phyloP scores from a whole-genome alignment of 37 sponge, comb jelly and placozoan genomes.

The Diacarnus erythraeanus region DNA sequence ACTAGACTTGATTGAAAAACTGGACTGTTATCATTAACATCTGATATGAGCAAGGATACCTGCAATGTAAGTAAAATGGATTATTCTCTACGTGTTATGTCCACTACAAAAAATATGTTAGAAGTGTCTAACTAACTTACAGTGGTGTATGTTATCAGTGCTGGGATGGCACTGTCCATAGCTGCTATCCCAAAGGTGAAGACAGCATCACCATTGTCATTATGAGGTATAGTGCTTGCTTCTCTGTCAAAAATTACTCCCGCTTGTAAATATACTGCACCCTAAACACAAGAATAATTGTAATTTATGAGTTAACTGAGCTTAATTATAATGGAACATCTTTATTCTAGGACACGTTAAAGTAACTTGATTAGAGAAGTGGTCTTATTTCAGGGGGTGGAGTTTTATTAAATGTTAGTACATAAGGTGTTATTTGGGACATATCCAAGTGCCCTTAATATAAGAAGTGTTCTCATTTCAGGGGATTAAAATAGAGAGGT shows the following conservation, averaged over 20 bases:
- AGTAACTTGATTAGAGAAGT: no score
- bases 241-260: slow-evolving; percentile 24
- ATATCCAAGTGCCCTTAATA: no score
- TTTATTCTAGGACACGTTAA: no score
- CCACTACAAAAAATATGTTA: not conserved
- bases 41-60: slow-evolving; percentile 22
- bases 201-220: slow-evolving; percentile 22
- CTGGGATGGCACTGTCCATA: slow-evolving; percentile 8
- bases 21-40: slow-evolving; percentile 53
- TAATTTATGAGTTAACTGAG: no score
- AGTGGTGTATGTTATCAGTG: not conserved
- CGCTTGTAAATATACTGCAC: slow-evolving; percentile 1
- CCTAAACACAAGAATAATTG: slow-evolving; percentile 2
- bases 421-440: no score
- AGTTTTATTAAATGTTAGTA: no score
- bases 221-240: not conserved
- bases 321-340: no score
- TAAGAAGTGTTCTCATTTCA: no score
- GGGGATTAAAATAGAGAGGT: no score
- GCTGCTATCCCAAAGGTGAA: slow-evolving; percentile 17
- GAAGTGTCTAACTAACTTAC: not conserved
- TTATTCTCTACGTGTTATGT: no score
- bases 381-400: no score
- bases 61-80: slow-evolving; percentile 18
- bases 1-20: not conserved